These are phyloP conservation scores for Callipepla squamata DNA, from an alignment of 2,113 vertebrate species.

Conservation along the genomic window DNA sequence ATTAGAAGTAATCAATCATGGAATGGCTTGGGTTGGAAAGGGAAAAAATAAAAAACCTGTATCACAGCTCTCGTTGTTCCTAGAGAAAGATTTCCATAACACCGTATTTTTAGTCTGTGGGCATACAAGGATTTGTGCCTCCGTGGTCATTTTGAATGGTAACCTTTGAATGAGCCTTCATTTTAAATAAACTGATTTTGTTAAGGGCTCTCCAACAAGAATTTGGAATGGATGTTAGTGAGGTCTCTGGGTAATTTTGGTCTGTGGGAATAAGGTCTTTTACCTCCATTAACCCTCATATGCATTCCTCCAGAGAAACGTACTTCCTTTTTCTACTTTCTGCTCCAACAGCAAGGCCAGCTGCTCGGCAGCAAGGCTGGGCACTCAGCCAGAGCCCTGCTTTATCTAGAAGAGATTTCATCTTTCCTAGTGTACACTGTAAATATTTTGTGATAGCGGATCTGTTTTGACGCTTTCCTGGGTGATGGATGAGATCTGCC, in stretches of 20 bases:
- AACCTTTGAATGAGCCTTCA: not conserved
- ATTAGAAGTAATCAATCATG: not conserved
- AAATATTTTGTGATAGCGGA: constrained; percentile 31
- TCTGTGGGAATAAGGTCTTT: not conserved
- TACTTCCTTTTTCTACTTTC: not conserved
- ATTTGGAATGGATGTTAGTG: not conserved
- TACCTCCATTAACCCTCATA: not conserved
- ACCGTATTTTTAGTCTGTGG: not conserved
- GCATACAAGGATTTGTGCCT: not conserved
- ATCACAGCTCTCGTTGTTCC: not conserved
- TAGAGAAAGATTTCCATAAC: not conserved
- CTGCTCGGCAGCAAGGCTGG: constrained; percentile 29
- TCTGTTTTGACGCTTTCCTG: not conserved
- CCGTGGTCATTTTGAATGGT: not conserved
- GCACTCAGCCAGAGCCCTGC: constrained; percentile 2
- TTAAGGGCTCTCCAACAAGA: not conserved
- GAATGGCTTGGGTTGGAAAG: too few species aligned
- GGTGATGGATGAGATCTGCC: not conserved
- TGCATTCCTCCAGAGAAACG: not conserved
- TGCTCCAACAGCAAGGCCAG: not conserved
- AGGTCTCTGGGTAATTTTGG: not conserved
- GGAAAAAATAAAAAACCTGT: not conserved
- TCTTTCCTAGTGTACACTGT: not conserved
- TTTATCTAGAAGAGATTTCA: constrained; percentile 21
- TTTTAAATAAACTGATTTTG: not conserved